Evolutionary conservation across 2,888 invertebrate genomes (phyloP).

Genomic region (Hyppa rectilinea): DNA sequence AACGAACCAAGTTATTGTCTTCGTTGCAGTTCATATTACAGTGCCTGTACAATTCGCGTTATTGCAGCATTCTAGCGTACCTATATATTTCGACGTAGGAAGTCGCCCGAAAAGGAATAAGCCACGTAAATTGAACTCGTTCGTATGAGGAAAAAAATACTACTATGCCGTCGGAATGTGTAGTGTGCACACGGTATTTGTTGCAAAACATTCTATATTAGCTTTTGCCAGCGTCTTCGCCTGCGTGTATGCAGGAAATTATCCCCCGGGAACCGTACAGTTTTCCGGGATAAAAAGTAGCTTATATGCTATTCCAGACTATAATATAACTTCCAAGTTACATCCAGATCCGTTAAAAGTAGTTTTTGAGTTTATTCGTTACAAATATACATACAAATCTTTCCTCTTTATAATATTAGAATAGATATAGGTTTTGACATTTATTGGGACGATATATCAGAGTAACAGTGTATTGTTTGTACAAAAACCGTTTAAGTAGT

Average conservation of each 20-base stretch:
- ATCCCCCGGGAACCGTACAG: too few species aligned
- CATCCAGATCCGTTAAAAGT: too few species aligned
- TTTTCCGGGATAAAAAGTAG: too few species aligned
- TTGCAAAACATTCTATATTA: constrained; percentile 12
- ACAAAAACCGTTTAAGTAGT: not conserved
- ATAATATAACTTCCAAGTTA: too few species aligned
- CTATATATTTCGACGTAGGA: constrained; percentile 41
- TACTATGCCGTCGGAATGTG: constrained; percentile 24
- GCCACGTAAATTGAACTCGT: constrained; percentile 38
- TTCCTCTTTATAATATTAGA: too few species aligned
- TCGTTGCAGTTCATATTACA: constrained; percentile 26
- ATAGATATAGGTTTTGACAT: not conserved
- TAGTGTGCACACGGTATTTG: constrained; percentile 5
- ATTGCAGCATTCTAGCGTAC: constrained; percentile 41
- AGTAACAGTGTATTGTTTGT: not conserved
- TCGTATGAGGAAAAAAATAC: constrained; percentile 47
- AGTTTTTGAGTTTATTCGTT: too few species aligned
- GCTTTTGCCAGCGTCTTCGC: too few species aligned
- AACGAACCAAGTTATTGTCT: constrained; percentile 38
- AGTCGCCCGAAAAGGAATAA: constrained; percentile 46
- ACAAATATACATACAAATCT: too few species aligned
- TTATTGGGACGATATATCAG: not conserved
- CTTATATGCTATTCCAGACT: too few species aligned
- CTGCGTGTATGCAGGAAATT: too few species aligned
- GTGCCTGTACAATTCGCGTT: constrained; percentile 37